These are phyloP conservation scores for Lacerta bilineata DNA, from an alignment of 2,797 vertebrate genomes.

Conservation along the genomic window DNA sequence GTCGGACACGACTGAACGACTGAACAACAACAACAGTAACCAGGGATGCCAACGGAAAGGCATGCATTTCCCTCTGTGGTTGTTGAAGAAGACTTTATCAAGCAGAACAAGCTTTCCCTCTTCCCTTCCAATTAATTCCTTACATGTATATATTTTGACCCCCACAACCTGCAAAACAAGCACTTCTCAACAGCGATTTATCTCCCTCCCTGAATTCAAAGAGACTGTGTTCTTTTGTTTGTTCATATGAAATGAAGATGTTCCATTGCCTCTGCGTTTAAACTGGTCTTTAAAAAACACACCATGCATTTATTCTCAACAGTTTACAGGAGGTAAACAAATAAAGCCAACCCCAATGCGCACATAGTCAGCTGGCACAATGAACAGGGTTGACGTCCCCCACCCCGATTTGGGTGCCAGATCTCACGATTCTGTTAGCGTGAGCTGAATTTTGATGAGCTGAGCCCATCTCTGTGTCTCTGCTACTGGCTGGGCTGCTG, in stretches of 20 bases:
- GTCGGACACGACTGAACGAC: too few relatives aligned
- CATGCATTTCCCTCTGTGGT: not conserved
- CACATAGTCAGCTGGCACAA: constrained; percentile 7
- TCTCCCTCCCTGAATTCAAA: too few relatives aligned
- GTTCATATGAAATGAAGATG: not conserved
- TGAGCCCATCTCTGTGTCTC: not conserved
- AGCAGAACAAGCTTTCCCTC: not conserved
- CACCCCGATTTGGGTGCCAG: not conserved
- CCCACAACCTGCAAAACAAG: too few relatives aligned
- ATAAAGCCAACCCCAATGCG: not conserved
- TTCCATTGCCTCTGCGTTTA: not conserved
- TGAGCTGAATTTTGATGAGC: constrained; percentile 29
- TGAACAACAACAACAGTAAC: too few relatives aligned
- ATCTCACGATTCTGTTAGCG: not conserved
- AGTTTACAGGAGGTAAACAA: not conserved
- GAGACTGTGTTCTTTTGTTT: not conserved
- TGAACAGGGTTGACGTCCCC: not conserved
- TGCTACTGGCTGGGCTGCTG: not conserved
- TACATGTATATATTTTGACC: not conserved
- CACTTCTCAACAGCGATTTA: not conserved
- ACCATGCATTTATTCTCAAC: constrained; percentile 1
- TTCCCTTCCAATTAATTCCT: not conserved
- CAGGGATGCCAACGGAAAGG: not conserved
- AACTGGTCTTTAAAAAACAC: not conserved
- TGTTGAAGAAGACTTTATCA: not conserved